Evolutionary conservation across 2,888 invertebrate genomes (phyloP), one percentile per base, ranked within the genome.

Genomic region (Gastrophysa polygoni): DNA sequence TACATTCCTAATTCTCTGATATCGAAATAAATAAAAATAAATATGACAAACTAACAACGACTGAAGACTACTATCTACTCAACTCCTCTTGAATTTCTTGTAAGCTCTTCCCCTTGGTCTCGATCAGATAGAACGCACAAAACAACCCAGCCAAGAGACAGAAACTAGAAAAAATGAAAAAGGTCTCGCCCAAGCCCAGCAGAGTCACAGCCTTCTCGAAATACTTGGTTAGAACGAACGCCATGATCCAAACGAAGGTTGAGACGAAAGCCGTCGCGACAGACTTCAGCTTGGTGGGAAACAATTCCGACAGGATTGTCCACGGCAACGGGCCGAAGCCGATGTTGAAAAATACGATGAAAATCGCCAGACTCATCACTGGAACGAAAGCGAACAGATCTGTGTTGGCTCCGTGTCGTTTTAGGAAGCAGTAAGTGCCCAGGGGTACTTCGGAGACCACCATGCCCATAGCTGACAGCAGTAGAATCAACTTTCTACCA

Each of bases 281-380:
- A 0, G 91, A 87, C 80, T 92, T 92, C 1, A 92, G 89, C 69
- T 91, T 90, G 0, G 89, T 82, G 20, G 95, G 89, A 79, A 95
- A 90, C 80, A 94, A 85, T 79, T 94, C 94, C 0, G 91, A 89
- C 85, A 93, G 87, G 24, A 93, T 87, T 0, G 92, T 89, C 93
- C 93, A 93, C 0, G 92, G 91, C 24, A 93, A 78, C 0, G 92
- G 90, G 1, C 96, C 93, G 63, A 89, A 87, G 0, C 88, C 92
- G 73, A 89, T 83, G 80, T 91, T 90, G 82, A 92, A 93, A 0
- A 89, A 87, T 50, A 88, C 82, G 60, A 92, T 91, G 82, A 90
- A 93, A n/a, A 89, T 72, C 0, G 92, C 85, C 51, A 93, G 80
- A 0, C 91, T 87, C 5, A 88, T 77, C 4, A 93, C 84, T 0